Base-by-base conservation (phyloP, 2,888 invertebrate genomes). In the Agrotis clavis region DNA sequence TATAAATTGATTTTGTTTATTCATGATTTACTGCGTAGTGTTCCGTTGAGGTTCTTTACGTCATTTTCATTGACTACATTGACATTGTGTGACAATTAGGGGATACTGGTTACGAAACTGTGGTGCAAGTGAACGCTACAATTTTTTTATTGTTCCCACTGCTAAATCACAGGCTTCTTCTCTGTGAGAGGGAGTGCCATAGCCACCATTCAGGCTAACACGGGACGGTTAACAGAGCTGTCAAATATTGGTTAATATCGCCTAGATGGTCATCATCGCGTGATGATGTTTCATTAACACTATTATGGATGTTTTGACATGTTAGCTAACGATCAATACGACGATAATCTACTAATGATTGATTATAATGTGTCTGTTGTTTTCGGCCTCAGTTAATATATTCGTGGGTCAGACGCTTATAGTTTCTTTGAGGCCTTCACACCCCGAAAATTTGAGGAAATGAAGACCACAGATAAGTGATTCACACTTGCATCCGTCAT, bases 1-100 rank as follows among this genome's bases (percentile, higher is more conserved):
- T 51, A 21, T 64, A 61, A 47, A 78, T 71, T 71, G 19, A 64
- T 56, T 71, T 54, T n/a, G 41, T 56, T 35, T 47, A 56, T 63
- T 53, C 18, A 50, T 50, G 5, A 50, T 21, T 62, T 30, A 48
- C 18, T 41, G 53, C 41, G 51, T 30, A 68, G 14, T 54, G 30
- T 53, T 45, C 25, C 2, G 25, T 18, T 62, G 25, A 14, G 5
- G 13, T 59, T 60, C 9, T 47, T 30, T 47, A 4, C 30, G 45
- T 50, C 30, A 71, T 14, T 45, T 14, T 9, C 14, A 19, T 63
- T 11, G 6, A 16, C 11, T n/a, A n/a, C n/a, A 21, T 25, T 61
- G n/a, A 14, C n/a, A 30, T 64, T 21, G 21, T 14, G 14, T 14
- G n/a, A 9, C 41, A 21, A 21, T 18, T 56, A 2, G 41, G 14